A percentile compares a stretch with the other conserved stretches of the same genome.
Conservation (phyloP, 2,797 vertebrate genomes). For the Enteromius mattozi region DNA sequence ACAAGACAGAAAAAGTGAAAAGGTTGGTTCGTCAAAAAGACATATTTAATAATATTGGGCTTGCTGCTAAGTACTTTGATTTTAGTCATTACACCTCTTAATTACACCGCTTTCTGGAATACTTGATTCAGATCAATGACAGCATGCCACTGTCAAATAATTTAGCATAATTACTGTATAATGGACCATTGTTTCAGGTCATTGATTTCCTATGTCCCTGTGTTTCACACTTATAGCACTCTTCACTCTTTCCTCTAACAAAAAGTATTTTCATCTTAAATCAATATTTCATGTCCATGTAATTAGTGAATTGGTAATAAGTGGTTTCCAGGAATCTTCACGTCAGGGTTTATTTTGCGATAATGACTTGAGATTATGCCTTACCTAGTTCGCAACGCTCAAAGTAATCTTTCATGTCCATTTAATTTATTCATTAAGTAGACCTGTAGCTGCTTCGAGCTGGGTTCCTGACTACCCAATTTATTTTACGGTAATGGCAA, state of each 20-base stretch:
- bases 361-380: slow-evolving; percentile 10
- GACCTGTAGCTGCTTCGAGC: neutral
- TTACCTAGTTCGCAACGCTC: neutral
- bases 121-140: neutral
- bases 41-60: neutral
- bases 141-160: neutral
- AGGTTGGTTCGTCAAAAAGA: neutral
- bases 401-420: neutral
- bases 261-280: neutral
- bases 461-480: neutral
- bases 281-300: neutral
- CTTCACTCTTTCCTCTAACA: neutral
- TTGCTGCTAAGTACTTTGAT: neutral
- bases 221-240: neutral
- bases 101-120: neutral
- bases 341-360: neutral
- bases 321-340: neutral
- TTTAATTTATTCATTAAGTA: slow-evolving; percentile 4
- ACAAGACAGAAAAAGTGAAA: slow-evolving; percentile 25
- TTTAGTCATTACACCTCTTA: neutral
- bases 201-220: neutral
- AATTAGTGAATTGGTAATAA: slow-evolving; percentile 2
- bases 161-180: neutral
- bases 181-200: neutral
- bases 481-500: neutral